A percentile compares a stretch with the other conserved stretches of the same genome.
Evolutionary conservation across 1,140 invertebrate genomes (phyloP).

Genomic region (Eriosoma lanigerum): DNA sequence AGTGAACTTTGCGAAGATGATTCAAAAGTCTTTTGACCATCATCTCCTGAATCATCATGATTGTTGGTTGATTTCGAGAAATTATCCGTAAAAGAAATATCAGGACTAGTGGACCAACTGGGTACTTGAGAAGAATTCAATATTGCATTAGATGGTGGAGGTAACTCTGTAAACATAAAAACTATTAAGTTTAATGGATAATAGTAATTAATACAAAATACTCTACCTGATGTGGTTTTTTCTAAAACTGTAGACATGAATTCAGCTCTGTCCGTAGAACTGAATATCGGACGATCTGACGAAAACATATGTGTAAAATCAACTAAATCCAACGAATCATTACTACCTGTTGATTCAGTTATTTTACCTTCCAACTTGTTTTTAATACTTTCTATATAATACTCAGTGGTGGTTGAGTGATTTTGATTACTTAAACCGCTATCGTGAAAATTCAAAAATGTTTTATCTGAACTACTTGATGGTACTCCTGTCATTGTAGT

Average conservation of each 20-base stretch:
- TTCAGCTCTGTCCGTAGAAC: constrained; percentile 1
- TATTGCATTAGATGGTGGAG: not conserved
- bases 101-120: constrained; percentile 8
- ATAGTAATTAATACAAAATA: not conserved
- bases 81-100: constrained; percentile 3
- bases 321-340: not conserved
- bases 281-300: not conserved
- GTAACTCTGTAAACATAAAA: constrained; percentile 10
- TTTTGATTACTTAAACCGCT: not conserved
- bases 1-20: not conserved
- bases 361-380: constrained; percentile 28
- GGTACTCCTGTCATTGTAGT: not conserved
- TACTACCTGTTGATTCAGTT: not conserved
- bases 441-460: not conserved
- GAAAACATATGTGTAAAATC: constrained; percentile 32
- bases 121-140: constrained; percentile 2
- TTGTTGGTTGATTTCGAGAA: constrained; percentile 18
- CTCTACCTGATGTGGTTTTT: constrained; percentile 27
- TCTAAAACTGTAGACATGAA: not conserved
- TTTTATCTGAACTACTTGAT: constrained; percentile 15
- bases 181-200: not conserved
- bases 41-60: constrained; percentile 12
- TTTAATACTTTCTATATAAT: constrained; percentile 42
- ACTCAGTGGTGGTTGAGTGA: constrained; percentile 38
- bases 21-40: constrained; percentile 13